Base-by-base conservation (phyloP, 2,888 invertebrate genomes). In the Chaetogeoica ovagalla region DNA sequence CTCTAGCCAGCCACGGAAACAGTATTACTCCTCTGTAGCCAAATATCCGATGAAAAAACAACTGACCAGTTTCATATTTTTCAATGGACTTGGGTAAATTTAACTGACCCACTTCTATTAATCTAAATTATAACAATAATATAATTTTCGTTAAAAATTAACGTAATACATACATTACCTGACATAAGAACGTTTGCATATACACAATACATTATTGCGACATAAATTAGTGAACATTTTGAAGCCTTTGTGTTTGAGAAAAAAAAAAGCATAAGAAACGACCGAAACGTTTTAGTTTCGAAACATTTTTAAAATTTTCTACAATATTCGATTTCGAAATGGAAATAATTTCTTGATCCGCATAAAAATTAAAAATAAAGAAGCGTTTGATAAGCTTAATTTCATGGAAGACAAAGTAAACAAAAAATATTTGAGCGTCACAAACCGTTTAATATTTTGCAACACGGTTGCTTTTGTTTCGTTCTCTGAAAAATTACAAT, bases 11-110 rank as follows among this genome's bases (percentile, higher is more conserved):
- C 97, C 98, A 98, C 1, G 98, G 97, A 86, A 98, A 98, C 73
- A 99, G 88, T 81, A 98, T 92, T 19, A 99, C 96, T 7, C 98
- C 98, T 84, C 98, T 90, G 86, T 99, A 99, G 21, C 98, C 98
- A 87, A 99, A 99, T 23, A 98, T 94, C 85, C 95, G 91, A 86
- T 99, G 99, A 75, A 99, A 88, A 87, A 99, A 97, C 82, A 98
- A 88, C 87, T 97, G 97, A 15, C 98, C 98, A 6, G 97, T 96
- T 85, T 96, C 95, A 88, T 98, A 98, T 88, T 96, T 95, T 65
- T 95, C 95, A 83, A 93, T 90, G 81, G 91, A 86, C 88, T 95
- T 96, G 59, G 95, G 95, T 57, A 91, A 87, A 87, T 96, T 95
- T 84, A 98, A 88, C 86, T 94, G 93, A 21, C 98, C 98, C 83